A percentile compares a stretch with the other conserved stretches of the same genome.
Conservation (phyloP, 1,140 invertebrate species). For the Venturia canescens region DNA sequence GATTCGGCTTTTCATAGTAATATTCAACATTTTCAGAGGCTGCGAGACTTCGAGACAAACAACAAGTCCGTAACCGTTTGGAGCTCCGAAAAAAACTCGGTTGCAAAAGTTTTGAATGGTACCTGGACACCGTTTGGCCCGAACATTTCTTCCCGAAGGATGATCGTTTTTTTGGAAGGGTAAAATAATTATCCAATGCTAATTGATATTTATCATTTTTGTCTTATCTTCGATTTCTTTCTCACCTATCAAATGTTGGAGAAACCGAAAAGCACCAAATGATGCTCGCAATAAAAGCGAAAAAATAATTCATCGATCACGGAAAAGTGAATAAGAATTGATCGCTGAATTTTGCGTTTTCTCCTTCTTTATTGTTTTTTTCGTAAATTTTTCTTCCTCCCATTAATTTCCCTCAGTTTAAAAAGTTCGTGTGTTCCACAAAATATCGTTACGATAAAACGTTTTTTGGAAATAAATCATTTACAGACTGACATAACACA, state of each 20-base stretch:
- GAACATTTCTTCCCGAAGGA: slow-evolving; percentile 93
- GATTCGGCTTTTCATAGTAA: slow-evolving; percentile 28
- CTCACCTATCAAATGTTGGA: too few species aligned
- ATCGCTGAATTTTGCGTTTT: neutral
- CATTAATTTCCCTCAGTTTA: too few species aligned
- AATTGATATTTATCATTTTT: too few species aligned
- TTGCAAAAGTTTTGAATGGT: slow-evolving; percentile 97
- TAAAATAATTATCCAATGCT: slow-evolving; percentile 40
- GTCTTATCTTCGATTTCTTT: too few species aligned
- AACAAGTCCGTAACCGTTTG: slow-evolving; percentile 85
- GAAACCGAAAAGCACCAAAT: too few species aligned
- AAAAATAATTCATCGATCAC: too few species aligned
- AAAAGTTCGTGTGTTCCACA: too few species aligned
- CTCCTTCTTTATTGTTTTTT: neutral
- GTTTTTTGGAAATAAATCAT: neutral
- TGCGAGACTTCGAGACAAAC: slow-evolving; percentile 78
- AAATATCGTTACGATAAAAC: too few species aligned
- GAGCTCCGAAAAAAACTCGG: slow-evolving; percentile 86
- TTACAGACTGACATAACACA: neutral
- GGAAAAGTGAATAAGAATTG: too few species aligned
- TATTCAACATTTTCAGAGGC: slow-evolving; percentile 77
- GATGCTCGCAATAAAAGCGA: neutral
- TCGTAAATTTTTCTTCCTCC: neutral
- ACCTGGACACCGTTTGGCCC: slow-evolving; percentile 94
- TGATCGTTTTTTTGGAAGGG: slow-evolving; percentile 88